A percentile compares a stretch with the other conserved stretches of the same genome.
Conservation (phyloP, 2,113 vertebrate genomes). For the Ictidomys tridecemlineatus region DNA sequence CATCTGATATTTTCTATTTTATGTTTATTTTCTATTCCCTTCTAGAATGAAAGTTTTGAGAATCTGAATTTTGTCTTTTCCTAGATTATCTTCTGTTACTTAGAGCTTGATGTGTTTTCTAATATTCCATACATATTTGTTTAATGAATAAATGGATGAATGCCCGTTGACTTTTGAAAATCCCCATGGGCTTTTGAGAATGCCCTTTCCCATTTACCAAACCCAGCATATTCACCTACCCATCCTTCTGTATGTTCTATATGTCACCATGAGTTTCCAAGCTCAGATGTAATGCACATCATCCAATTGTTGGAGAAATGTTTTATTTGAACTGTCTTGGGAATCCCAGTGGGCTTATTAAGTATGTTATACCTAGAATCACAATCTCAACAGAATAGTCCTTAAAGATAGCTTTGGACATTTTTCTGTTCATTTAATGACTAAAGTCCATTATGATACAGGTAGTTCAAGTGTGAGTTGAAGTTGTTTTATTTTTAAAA, state of each 20-base stretch:
- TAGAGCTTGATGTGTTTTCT: neutral
- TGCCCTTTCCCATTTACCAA: neutral
- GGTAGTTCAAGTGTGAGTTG: constrained; percentile 52
- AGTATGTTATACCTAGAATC: constrained; percentile 36
- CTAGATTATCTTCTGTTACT: neutral
- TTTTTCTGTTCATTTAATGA: constrained; percentile 39
- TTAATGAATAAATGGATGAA: constrained; percentile 11
- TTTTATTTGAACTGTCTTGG: constrained; percentile 38
- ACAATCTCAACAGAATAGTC: neutral
- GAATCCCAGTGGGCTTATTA: neutral
- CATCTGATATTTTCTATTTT: constrained; percentile 2
- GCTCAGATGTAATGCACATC: neutral
- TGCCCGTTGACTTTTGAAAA: neutral
- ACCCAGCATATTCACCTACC: neutral
- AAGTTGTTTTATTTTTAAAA: constrained; percentile 57
- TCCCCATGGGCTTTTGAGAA: neutral
- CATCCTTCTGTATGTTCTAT: neutral
- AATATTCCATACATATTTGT: neutral
- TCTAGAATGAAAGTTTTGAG: constrained; percentile 25
- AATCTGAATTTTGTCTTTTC: neutral
- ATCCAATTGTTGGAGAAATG: neutral
- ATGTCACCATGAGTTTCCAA: neutral
- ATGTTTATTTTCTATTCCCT: neutral
- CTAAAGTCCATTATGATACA: neutral
- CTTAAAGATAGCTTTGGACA: neutral